Percentiles rank a stretch among this genome's conserved stretches.
Evolutionary conservation across 2,113 vertebrate species (phyloP).

Genomic region (Trichechus manatus): DNA sequence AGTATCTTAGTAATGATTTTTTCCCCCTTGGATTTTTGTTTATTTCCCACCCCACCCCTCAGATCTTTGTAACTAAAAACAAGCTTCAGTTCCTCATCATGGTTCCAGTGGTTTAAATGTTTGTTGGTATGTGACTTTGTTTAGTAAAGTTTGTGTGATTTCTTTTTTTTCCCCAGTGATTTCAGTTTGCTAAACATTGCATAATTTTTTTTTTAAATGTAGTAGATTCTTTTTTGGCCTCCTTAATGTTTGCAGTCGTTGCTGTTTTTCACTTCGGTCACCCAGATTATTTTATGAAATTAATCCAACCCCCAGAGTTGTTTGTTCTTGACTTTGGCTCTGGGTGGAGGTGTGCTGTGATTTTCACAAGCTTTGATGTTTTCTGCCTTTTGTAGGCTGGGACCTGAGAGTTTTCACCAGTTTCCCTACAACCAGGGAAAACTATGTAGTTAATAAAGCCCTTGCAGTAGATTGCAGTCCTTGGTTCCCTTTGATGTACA

Average conservation of each 20-base stretch:
- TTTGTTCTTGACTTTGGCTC: conserved; percentile 60
- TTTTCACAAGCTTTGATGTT: conserved; percentile 33
- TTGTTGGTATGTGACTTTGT: conserved; percentile 77
- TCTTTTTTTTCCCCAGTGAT: conserved; percentile 56
- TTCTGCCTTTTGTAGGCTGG: conserved; percentile 13
- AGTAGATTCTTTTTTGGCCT: conserved; percentile 63
- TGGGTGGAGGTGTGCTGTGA: conserved; percentile 56
- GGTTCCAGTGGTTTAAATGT: conserved; percentile 62
- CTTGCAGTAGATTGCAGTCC: background rate
- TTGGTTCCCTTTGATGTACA: conserved; percentile 16
- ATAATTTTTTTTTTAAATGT: conserved; percentile 60
- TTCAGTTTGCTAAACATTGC: conserved; percentile 77
- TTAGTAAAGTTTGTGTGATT: conserved; percentile 70
- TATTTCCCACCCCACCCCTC: conserved; percentile 69
- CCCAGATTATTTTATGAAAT: conserved; percentile 67
- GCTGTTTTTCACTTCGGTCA: conserved; percentile 38
- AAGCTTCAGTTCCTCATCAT: conserved; percentile 36
- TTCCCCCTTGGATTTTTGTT: conserved; percentile 67
- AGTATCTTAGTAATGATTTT: conserved; percentile 75
- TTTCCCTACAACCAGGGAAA: conserved; percentile 17
- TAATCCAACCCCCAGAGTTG: conserved; percentile 33
- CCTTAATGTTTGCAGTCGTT: conserved; percentile 16
- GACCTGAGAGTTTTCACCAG: background rate
- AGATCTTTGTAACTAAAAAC: conserved; percentile 76
- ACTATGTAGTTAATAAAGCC: conserved; percentile 38